Percentiles rank a stretch among this genome's conserved stretches.
phyloP scores from a whole-genome alignment of 2,888 invertebrate species.

The Tetrapedia diversipes region DNA sequence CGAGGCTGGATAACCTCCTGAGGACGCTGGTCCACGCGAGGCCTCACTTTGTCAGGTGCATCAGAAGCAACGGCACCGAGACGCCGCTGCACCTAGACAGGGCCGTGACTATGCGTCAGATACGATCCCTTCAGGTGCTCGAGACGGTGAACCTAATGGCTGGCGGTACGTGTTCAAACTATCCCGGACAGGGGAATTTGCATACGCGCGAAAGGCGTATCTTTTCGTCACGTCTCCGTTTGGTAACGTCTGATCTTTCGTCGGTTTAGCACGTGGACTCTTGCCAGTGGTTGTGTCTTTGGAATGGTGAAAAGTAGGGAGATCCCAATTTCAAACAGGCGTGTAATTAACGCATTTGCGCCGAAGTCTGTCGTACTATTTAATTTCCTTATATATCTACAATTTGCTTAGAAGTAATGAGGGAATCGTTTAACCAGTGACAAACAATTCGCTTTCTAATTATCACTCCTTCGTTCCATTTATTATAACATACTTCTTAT shows the following conservation, averaged over 20 bases:
- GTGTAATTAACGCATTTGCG: too few relatives aligned
- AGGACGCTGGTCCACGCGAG: constrained; percentile 96
- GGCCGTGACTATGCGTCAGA: constrained; percentile 92
- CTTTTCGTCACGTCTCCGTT: not conserved
- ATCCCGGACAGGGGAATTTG: constrained; percentile 12
- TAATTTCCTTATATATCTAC: too few relatives aligned
- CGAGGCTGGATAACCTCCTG: constrained; percentile 94
- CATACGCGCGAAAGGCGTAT: too few relatives aligned
- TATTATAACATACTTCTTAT: too few relatives aligned
- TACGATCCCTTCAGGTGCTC: constrained; percentile 92
- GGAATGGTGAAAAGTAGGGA: too few relatives aligned
- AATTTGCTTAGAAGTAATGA: too few relatives aligned
- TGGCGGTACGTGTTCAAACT: constrained; percentile 84
- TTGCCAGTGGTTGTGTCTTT: not conserved
- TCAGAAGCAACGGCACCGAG: constrained; percentile 93
- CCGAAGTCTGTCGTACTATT: too few relatives aligned
- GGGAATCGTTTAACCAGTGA: too few relatives aligned
- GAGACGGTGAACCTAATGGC: constrained; percentile 98
- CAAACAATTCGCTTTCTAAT: too few relatives aligned
- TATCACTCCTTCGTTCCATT: too few relatives aligned
- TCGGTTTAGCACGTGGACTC: not conserved
- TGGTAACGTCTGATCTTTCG: not conserved
- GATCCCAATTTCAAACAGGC: too few relatives aligned
- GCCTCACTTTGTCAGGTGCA: constrained; percentile 96
- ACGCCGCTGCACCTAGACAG: constrained; percentile 93